phyloP scores from a whole-genome alignment of 1,140 invertebrate genomes.

The Pinna nobilis region DNA sequence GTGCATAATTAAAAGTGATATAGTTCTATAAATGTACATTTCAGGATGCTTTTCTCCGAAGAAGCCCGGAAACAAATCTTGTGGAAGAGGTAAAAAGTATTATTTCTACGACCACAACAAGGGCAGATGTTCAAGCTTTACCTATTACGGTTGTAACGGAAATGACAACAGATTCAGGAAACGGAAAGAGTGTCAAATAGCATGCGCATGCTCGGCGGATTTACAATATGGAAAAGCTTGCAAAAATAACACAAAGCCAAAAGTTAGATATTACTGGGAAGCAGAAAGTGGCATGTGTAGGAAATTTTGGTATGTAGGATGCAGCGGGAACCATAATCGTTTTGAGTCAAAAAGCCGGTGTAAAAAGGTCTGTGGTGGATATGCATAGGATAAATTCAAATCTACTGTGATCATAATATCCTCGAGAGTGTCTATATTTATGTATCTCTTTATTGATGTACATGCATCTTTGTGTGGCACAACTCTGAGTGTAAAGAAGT shows the following conservation, averaged over 20 bases:
- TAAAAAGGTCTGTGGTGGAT: neutral
- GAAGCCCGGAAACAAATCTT: neutral
- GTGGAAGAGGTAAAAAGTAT: neutral
- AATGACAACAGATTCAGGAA: slow-evolving; percentile 1
- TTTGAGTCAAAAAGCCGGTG: neutral
- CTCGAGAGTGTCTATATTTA: too few relatives aligned
- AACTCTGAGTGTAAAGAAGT: too few relatives aligned
- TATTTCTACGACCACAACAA: neutral
- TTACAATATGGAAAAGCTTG: neutral
- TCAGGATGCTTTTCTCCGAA: neutral
- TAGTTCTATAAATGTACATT: too few relatives aligned
- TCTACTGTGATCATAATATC: too few relatives aligned
- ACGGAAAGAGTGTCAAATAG: neutral
- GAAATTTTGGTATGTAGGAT: slow-evolving; percentile 16
- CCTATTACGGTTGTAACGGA: neutral
- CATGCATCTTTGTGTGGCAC: too few relatives aligned
- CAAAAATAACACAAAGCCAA: neutral
- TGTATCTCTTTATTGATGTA: too few relatives aligned
- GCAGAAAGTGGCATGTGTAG: slow-evolving; percentile 17
- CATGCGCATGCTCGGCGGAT: neutral
- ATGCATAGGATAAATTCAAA: too few relatives aligned
- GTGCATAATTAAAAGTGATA: too few relatives aligned
- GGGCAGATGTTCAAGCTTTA: neutral
- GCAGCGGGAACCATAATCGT: slow-evolving; percentile 15
- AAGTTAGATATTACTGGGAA: slow-evolving; percentile 23